Evolutionary conservation across 2,113 vertebrate species (phyloP).

Genomic region (Girardinichthys multiradiatus): DNA sequence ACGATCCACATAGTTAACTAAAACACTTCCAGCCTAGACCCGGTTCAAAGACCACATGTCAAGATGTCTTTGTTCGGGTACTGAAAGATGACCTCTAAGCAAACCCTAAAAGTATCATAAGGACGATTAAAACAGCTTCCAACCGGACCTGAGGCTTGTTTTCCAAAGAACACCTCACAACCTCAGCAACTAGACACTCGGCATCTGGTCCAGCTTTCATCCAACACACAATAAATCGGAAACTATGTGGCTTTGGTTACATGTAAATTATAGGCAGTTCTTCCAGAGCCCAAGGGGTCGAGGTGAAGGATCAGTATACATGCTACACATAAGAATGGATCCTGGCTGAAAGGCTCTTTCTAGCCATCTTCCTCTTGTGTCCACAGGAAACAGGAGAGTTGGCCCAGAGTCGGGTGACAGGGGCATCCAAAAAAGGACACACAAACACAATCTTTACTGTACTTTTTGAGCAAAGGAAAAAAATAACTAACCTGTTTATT

Average conservation of each 20-base stretch:
- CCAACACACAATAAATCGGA: constrained; percentile 74
- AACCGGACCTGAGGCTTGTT: constrained; percentile 38
- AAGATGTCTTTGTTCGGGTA: constrained; percentile 12
- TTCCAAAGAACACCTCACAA: constrained; percentile 41
- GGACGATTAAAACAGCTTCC: constrained; percentile 16
- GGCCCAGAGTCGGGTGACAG: constrained; percentile 67
- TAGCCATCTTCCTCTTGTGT: constrained; percentile 73
- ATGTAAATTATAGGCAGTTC: constrained; percentile 78
- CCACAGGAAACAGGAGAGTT: constrained; percentile 71
- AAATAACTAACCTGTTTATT: constrained; percentile 32
- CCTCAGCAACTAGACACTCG: constrained; percentile 68
- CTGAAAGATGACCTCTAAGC: constrained; percentile 5
- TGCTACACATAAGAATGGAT: constrained; percentile 71
- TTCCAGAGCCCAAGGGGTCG: constrained; percentile 63
- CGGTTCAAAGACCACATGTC: constrained; percentile 15
- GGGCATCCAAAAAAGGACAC: constrained; percentile 24
- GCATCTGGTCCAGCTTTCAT: constrained; percentile 74
- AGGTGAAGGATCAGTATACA: constrained; percentile 71
- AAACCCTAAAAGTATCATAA: constrained; percentile 25
- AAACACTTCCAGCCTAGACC: constrained; percentile 19
- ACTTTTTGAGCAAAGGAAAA: constrained; percentile 36
- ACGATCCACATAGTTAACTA: not conserved
- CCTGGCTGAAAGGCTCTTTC: constrained; percentile 64
- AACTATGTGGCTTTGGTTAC: constrained; percentile 75
- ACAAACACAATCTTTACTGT: constrained; percentile 30